Evolutionary conservation across 2,888 invertebrate species (phyloP).

Genomic region (Drosophila macrothrix): DNA sequence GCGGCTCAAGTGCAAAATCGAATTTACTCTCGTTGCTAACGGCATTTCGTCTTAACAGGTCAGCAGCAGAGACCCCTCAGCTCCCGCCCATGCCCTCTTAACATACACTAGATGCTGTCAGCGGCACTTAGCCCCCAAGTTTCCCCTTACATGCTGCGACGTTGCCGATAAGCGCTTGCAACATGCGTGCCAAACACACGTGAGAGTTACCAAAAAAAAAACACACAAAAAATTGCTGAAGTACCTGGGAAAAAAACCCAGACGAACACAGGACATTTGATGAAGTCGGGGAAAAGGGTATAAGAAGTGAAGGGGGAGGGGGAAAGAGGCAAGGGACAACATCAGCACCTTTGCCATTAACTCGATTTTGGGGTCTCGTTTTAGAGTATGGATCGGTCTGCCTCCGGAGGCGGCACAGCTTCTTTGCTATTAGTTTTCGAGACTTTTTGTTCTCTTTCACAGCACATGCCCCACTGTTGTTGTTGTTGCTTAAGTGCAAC

Average conservation of each 20-base stretch:
- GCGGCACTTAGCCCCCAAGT: neutral
- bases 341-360: conserved; percentile 79
- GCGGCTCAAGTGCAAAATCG: conserved; percentile 80
- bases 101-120: conserved; percentile 9
- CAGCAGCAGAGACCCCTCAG: conserved; percentile 34
- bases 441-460: conserved; percentile 27
- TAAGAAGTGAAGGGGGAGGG: neutral
- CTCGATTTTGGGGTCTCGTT: conserved; percentile 48
- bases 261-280: conserved; percentile 1
- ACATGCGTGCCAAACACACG: conserved; percentile 77
- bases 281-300: neutral
- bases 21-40: conserved; percentile 73
- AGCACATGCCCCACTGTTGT: conserved; percentile 17
- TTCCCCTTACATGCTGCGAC: conserved; percentile 31
- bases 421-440: conserved; percentile 72
- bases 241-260: conserved; percentile 1
- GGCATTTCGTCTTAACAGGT: conserved; percentile 75
- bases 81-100: neutral
- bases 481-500: conserved; percentile 69
- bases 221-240: neutral
- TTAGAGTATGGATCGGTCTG: conserved; percentile 8
- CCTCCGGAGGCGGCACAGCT: conserved; percentile 43
- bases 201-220: conserved; percentile 48
- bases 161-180: conserved; percentile 73
- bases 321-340: conserved; percentile 39